These are phyloP conservation scores for Drosophila arawakana DNA, from an alignment of 1,140 invertebrate genomes.

Conservation along the genomic window DNA sequence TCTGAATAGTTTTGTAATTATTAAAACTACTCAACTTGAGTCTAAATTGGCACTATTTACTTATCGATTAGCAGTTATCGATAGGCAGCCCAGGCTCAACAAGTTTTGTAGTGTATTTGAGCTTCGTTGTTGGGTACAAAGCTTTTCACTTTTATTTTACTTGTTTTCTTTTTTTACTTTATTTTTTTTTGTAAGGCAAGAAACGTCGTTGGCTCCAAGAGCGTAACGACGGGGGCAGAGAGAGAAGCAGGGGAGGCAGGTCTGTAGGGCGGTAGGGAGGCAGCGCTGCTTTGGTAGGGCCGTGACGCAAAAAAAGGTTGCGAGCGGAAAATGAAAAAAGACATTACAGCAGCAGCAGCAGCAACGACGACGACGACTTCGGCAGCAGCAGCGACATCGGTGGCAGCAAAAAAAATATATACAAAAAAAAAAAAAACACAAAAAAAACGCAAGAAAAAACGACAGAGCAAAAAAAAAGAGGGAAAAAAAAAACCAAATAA, in stretches of 20 bases:
- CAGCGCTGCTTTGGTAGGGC: conserved; percentile 26
- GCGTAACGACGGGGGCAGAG: conserved; percentile 12
- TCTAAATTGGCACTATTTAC: too few relatives aligned
- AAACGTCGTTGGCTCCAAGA: conserved; percentile 51
- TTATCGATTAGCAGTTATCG: not conserved
- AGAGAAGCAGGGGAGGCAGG: not conserved
- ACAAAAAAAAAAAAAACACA: conserved; percentile 20
- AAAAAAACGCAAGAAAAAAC: conserved; percentile 58
- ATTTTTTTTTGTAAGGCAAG: conserved; percentile 44
- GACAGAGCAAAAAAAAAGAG: conserved; percentile 64
- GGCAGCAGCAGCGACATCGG: conserved; percentile 4
- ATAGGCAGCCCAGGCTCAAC: not conserved
- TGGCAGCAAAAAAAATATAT: too few relatives aligned
- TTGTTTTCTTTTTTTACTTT: conserved; percentile 12
- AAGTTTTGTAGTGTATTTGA: conserved; percentile 17
- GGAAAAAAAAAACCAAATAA: conserved; percentile 70
- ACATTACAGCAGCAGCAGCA: conserved; percentile 69
- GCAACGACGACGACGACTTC: conserved; percentile 32
- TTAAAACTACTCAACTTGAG: too few relatives aligned
- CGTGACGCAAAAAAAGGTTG: conserved; percentile 72
- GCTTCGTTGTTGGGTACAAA: conserved; percentile 1
- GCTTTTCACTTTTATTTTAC: conserved; percentile 15
- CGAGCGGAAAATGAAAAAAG: conserved; percentile 80
- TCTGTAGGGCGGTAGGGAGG: not conserved
- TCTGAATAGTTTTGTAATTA: too few relatives aligned